Evolutionary conservation across 2,888 invertebrate genomes (phyloP).

Genomic region (Oscheius sp.): DNA sequence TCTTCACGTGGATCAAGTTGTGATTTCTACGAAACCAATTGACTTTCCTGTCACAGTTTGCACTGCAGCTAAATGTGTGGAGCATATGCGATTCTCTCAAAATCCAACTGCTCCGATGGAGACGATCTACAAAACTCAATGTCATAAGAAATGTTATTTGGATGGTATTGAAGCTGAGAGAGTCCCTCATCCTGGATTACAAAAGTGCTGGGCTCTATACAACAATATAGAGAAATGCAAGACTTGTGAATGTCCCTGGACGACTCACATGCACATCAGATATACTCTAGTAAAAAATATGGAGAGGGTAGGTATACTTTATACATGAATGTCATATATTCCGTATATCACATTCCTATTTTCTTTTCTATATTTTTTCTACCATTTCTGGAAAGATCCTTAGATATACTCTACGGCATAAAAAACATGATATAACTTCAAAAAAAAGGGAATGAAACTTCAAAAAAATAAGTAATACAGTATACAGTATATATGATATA

Average conservation of each 20-base stretch:
- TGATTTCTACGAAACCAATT: background rate
- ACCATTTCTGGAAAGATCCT: no score
- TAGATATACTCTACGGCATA: no score
- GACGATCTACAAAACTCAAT: conserved; percentile 22
- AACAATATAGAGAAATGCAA: background rate
- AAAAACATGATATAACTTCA: no score
- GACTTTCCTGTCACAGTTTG: conserved; percentile 19
- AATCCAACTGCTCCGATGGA: conserved; percentile 2
- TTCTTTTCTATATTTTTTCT: background rate
- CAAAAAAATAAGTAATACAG: no score
- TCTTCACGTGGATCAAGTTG: conserved; percentile 9
- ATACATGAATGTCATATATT: background rate
- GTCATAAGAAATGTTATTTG: conserved; percentile 4
- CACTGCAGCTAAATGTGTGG: conserved; percentile 8
- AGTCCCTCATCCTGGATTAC: background rate
- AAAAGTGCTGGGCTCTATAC: background rate
- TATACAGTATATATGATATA: no score
- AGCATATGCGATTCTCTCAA: background rate
- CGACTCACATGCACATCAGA: conserved; percentile 15
- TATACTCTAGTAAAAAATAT: conserved; percentile 1
- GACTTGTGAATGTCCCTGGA: conserved; percentile 10
- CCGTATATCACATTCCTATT: background rate
- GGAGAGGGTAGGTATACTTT: background rate
- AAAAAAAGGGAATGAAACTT: no score
- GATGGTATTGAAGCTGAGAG: background rate